phyloP scores from a whole-genome alignment of 1,140 invertebrate species.

The Thaumatotibia leucotreta region DNA sequence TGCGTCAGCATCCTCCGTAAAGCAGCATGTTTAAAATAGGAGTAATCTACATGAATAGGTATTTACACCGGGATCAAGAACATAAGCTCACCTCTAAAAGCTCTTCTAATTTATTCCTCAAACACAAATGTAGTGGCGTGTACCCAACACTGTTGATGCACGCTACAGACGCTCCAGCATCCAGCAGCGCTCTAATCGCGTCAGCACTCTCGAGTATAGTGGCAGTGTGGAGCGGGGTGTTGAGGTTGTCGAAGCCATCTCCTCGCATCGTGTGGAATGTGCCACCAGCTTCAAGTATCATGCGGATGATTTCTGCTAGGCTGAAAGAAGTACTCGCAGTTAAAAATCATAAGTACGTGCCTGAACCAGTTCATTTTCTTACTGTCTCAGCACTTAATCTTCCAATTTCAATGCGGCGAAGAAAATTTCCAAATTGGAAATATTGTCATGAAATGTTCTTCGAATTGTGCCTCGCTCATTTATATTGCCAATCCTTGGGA shows the following conservation, averaged over 20 bases:
- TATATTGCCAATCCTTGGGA: no score
- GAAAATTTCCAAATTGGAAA: no score
- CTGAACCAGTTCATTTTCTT: no score
- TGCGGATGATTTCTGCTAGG: constrained; percentile 28
- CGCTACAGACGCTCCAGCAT: constrained; percentile 59
- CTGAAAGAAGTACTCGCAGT: constrained; percentile 15
- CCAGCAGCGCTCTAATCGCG: constrained; percentile 68
- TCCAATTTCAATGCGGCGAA: no score
- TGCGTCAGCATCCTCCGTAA: no score
- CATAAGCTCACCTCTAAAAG: constrained; percentile 26
- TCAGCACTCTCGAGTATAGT: constrained; percentile 65
- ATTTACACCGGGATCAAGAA: no score
- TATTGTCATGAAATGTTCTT: no score
- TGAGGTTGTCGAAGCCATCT: neutral
- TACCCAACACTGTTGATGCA: constrained; percentile 71
- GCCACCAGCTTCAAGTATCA: constrained; percentile 27
- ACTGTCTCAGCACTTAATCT: no score
- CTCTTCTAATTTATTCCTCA: constrained; percentile 48
- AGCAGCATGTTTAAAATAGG: no score
- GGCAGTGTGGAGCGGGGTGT: constrained; percentile 77
- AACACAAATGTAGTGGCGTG: constrained; percentile 77
- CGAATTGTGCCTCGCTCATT: no score
- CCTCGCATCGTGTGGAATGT: constrained; percentile 10
- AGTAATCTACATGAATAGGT: no score
- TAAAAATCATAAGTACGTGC: neutral